These are phyloP conservation scores for Rhipidura dahli DNA, from an alignment of 2,113 vertebrate genomes.

Conservation along the genomic window DNA sequence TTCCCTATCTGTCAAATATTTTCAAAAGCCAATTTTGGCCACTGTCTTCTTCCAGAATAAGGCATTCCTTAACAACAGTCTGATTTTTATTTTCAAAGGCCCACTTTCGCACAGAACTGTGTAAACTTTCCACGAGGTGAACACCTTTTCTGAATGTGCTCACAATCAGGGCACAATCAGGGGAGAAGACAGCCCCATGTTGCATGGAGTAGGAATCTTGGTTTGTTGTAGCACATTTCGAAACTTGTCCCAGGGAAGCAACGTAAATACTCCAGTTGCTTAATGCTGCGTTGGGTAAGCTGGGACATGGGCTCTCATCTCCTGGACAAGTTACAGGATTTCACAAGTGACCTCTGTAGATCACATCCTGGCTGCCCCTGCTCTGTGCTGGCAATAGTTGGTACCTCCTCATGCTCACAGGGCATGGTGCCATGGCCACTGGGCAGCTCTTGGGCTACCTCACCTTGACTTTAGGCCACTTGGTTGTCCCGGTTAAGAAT, in stretches of 20 bases:
- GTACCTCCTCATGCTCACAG: background rate
- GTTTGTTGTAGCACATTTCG: background rate
- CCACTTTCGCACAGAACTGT: background rate
- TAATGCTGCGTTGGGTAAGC: conserved; percentile 19
- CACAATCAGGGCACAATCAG: background rate
- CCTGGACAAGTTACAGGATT: background rate
- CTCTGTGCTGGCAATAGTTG: background rate
- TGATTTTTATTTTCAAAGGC: background rate
- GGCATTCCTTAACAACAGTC: background rate
- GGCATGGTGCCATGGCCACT: accelerated
- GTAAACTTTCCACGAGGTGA: accelerated
- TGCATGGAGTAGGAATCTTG: background rate
- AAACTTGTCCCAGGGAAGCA: background rate
- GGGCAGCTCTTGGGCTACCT: background rate
- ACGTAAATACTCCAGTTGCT: background rate
- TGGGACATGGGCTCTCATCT: background rate
- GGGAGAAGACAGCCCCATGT: accelerated
- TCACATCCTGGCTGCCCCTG: background rate
- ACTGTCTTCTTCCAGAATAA: background rate
- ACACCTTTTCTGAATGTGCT: background rate
- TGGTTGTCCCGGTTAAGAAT: too few species aligned
- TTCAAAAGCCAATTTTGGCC: background rate
- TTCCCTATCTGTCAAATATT: background rate
- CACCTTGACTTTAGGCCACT: background rate
- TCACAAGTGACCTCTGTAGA: conserved; percentile 2